Evolutionary conservation across 1,140 invertebrate genomes (phyloP), one percentile per base, ranked within the genome.

Genomic region (Drosophila micromelanica): DNA sequence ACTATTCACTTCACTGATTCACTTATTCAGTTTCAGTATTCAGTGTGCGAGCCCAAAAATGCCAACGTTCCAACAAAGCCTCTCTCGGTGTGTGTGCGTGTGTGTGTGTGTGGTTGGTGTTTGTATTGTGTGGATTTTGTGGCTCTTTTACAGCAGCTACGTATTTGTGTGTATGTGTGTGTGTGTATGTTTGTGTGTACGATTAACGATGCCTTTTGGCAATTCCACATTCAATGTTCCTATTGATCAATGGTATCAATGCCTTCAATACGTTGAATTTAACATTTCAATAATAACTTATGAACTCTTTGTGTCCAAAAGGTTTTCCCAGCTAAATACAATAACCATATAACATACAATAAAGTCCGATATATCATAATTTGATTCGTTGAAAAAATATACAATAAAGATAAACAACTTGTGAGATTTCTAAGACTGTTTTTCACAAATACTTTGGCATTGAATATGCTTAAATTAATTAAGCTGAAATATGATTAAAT

Each of bases 1-100:
- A 80, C 78, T 79, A 80, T 80, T 76, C 78, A 80, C 78, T 80
- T 80, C 78, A 80, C 80, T 80, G 78, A 80, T 76, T 80, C 78
- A 80, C 78, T 80, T 80, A 80, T 80, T 80, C 78, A 80, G 78
- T 80, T 80, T 65, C 64, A 57, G 56, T 46, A 46, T 60, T 60
- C 56, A 30, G 57, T 57, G 27, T 80, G 78, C 78, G 46, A 72
- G 32, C 46, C 54, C 63, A 57, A 71, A 32, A 32, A 32, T 32
- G 30, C 30, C 30, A 32, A 32, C 30, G 30, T 32, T 32, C 30
- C 23, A 27, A 27, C 23, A 3, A 5, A 27, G 23, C 23, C 23
- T 2, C 23, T 27, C 2, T 13, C n/a, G n/a, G 64, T 32, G 35
- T 45, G 42, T 7, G 3, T 13, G 8, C 30, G 20, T 20, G 55